These are phyloP conservation scores for Bufo bufo DNA, from an alignment of 2,113 vertebrate species.

Conservation along the genomic window DNA sequence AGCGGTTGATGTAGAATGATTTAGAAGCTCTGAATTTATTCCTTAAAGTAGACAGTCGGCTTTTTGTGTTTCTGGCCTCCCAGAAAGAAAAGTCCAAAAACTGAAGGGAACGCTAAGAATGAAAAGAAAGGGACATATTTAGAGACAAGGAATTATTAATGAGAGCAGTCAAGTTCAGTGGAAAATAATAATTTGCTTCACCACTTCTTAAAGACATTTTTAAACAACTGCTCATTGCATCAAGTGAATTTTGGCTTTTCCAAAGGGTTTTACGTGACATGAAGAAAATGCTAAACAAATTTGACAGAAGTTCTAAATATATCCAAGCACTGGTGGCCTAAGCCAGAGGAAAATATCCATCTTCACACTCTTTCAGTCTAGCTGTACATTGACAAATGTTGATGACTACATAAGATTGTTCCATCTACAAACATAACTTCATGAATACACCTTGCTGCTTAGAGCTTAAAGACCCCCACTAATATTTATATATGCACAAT, in stretches of 20 bases:
- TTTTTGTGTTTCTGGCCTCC: conserved; percentile 39
- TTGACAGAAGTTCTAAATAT: neutral
- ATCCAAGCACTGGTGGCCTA: neutral
- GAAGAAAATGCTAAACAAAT: conserved; percentile 12
- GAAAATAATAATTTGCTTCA: neutral
- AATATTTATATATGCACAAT: too few relatives aligned
- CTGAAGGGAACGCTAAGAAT: conserved; percentile 49
- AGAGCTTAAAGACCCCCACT: too few relatives aligned
- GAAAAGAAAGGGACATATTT: neutral
- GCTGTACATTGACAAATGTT: neutral
- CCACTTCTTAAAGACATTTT: neutral
- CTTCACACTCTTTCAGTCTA: neutral
- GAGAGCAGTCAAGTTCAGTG: neutral
- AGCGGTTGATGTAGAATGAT: conserved; percentile 50
- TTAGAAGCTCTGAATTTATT: conserved; percentile 52
- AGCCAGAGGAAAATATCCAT: neutral
- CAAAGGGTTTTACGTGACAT: neutral
- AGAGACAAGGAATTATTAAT: neutral
- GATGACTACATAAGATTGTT: neutral
- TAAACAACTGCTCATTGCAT: neutral
- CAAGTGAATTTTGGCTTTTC: neutral
- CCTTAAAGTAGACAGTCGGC: conserved; percentile 27
- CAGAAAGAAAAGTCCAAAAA: conserved; percentile 55
- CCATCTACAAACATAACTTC: neutral
- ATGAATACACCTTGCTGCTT: neutral